Percentiles rank a stretch among this genome's conserved stretches.
phyloP scores from a whole-genome alignment of 2,113 vertebrate species.

The Gulo gulo region DNA sequence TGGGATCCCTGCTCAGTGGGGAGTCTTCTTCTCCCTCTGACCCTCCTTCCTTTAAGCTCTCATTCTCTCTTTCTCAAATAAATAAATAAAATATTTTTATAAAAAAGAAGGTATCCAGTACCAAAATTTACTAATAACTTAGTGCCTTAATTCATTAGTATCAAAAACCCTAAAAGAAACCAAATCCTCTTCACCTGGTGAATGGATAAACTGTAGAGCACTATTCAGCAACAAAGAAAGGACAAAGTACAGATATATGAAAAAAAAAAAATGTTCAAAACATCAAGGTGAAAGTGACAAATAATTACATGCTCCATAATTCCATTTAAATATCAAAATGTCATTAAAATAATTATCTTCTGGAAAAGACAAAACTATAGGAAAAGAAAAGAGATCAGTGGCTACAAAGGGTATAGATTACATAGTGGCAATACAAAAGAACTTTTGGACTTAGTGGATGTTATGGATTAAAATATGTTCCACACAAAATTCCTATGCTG shows the following conservation, averaged over 20 bases:
- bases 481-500: background rate
- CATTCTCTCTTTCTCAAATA: no score
- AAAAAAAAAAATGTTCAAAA: background rate
- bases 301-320: background rate
- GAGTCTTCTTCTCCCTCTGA: no score
- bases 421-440: background rate
- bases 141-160: background rate
- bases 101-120: background rate
- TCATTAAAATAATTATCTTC: background rate
- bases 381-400: background rate
- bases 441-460: background rate
- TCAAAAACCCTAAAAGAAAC: background rate
- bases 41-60: no score
- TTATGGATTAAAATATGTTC: background rate
- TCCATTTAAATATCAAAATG: background rate
- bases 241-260: background rate
- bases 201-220: background rate
- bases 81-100: no score
- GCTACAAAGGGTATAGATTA: background rate
- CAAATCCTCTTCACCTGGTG: background rate
- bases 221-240: background rate
- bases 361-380: background rate
- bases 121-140: background rate
- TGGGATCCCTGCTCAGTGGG: no score
- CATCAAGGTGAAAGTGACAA: background rate